Percentiles rank a stretch among this genome's conserved stretches.
Evolutionary conservation across 92 coral and sea anemone genomes (phyloP).

Genomic region (Parazoanthus darwini): DNA sequence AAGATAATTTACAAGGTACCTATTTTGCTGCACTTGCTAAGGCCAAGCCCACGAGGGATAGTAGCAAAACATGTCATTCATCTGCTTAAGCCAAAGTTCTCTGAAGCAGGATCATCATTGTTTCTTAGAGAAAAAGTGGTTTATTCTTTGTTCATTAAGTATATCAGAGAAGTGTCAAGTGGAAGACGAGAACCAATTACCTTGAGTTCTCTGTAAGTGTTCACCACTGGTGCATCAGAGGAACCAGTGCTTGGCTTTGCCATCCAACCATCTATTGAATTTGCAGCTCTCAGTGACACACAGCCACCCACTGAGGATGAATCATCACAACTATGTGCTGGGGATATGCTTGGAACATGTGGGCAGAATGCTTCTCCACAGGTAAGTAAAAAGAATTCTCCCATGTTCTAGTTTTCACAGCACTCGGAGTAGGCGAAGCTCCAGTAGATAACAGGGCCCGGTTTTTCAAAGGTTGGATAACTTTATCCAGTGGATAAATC

Average conservation of each 20-base stretch:
- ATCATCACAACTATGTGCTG: background rate
- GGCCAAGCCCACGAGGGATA: constrained; percentile 44
- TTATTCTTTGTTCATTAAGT: constrained; percentile 67
- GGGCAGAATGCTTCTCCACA: background rate
- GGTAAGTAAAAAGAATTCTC: too few relatives aligned
- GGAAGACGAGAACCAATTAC: constrained; percentile 63
- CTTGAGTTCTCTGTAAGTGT: constrained; percentile 49
- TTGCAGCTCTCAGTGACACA: constrained; percentile 20
- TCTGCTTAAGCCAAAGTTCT: constrained; percentile 51
- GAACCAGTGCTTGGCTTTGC: constrained; percentile 74
- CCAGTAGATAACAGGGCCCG: too few relatives aligned
- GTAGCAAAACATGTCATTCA: constrained; percentile 55
- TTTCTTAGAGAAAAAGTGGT: constrained; percentile 49
- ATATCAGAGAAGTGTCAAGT: constrained; percentile 68
- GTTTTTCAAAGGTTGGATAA: too few relatives aligned
- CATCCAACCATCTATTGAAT: constrained; percentile 56
- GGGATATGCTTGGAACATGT: background rate
- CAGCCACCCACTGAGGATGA: background rate
- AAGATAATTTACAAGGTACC: constrained; percentile 44
- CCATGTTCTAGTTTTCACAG: too few relatives aligned
- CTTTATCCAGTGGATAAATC: too few relatives aligned
- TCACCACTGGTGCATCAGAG: constrained; percentile 71
- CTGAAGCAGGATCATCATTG: constrained; percentile 59
- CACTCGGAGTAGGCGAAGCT: too few relatives aligned
- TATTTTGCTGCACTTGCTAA: constrained; percentile 53